A percentile compares a stretch with the other conserved stretches of the same genome.
Evolutionary conservation across 2,888 invertebrate genomes (phyloP).

Genomic region (Tinea semifulvella): DNA sequence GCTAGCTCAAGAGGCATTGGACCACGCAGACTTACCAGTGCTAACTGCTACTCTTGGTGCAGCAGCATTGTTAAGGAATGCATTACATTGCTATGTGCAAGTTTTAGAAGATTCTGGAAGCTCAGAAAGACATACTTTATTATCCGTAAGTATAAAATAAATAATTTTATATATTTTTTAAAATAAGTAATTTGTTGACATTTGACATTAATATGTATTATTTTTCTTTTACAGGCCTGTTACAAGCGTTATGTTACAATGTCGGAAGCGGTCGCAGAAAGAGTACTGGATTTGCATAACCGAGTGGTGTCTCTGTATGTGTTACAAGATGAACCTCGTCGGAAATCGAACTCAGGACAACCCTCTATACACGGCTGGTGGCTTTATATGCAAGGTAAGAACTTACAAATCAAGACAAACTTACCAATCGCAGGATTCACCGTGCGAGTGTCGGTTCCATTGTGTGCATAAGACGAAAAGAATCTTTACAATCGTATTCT

Average conservation of each 20-base stretch:
- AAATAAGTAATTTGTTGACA: not conserved
- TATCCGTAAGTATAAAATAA: constrained; percentile 23
- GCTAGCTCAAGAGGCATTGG: constrained; percentile 83
- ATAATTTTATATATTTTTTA: not conserved
- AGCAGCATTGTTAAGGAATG: constrained; percentile 80
- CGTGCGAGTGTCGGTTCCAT: no score
- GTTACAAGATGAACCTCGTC: constrained; percentile 72
- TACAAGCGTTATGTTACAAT: constrained; percentile 83
- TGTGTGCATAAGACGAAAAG: no score
- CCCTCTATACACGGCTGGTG: constrained; percentile 90
- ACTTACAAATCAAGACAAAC: no score
- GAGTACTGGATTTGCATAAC: constrained; percentile 82
- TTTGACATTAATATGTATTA: not conserved
- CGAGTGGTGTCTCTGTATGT: constrained; percentile 81
- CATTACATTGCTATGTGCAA: constrained; percentile 79
- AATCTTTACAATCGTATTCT: no score
- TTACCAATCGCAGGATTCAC: no score
- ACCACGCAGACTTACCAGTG: constrained; percentile 84
- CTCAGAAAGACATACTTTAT: constrained; percentile 43
- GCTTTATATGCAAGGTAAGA: constrained; percentile 82
- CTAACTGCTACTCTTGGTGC: constrained; percentile 84
- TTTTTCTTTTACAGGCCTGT: constrained; percentile 43
- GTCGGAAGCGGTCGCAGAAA: constrained; percentile 85
- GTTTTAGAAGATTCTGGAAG: constrained; percentile 56
- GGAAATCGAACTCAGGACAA: constrained; percentile 76